Conservation (phyloP, 35 echinoderm and acorn worm species). For the Holothuria glaberrima region DNA sequence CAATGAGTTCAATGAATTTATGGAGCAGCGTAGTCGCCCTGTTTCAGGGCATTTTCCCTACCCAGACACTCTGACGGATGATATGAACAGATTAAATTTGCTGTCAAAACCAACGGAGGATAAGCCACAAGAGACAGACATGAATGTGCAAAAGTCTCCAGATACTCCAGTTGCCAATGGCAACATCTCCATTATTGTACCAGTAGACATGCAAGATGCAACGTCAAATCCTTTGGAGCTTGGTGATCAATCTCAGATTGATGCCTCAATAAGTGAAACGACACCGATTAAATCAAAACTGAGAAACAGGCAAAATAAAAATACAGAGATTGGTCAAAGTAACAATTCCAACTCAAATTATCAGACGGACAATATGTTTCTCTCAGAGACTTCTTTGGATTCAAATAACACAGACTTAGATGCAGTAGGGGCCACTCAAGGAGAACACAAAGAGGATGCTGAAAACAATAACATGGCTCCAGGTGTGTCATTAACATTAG, state of each 20-base stretch:
- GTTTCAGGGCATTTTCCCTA: slow-evolving; percentile 25
- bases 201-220: slow-evolving; percentile 75
- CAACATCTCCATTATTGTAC: slow-evolving; percentile 69
- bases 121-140: neutral
- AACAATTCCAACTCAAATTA: slow-evolving; percentile 61
- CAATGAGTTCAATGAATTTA: slow-evolving; percentile 54
- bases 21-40: slow-evolving; percentile 42
- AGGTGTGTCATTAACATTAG: slow-evolving; percentile 23
- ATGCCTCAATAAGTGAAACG: slow-evolving; percentile 23
- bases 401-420: slow-evolving; percentile 43
- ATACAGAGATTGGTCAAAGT: slow-evolving; percentile 12
- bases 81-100: slow-evolving; percentile 61
- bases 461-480: slow-evolving; percentile 59
- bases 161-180: slow-evolving; percentile 48
- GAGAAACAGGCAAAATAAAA: slow-evolving; percentile 30
- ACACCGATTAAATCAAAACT: slow-evolving; percentile 24
- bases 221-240: slow-evolving; percentile 81
- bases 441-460: slow-evolving; percentile 23
- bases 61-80: slow-evolving; percentile 40
- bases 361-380: slow-evolving; percentile 49
- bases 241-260: slow-evolving; percentile 3
- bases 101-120: slow-evolving; percentile 12
- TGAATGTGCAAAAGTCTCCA: slow-evolving; percentile 4
- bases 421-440: neutral
- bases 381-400: slow-evolving; percentile 58